Evolutionary conservation across 2,888 invertebrate genomes (phyloP).

Genomic region (Pammene aurita): DNA sequence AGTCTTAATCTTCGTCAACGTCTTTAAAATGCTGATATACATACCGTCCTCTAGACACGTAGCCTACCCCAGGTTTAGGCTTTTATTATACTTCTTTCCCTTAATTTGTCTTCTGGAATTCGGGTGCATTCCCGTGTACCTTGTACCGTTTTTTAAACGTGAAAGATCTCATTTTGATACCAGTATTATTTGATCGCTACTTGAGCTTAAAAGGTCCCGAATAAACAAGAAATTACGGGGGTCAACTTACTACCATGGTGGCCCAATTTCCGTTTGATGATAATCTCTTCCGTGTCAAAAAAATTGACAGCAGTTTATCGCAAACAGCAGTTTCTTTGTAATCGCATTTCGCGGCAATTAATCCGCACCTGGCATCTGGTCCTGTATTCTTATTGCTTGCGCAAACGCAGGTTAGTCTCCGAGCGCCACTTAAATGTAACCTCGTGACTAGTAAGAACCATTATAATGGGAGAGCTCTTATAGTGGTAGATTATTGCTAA

Average conservation of each 20-base stretch:
- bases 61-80: no score
- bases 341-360: constrained; percentile 42
- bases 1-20: no score
- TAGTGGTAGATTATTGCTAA: neutral
- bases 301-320: constrained; percentile 18
- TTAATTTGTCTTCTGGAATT: no score
- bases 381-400: neutral
- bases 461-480: neutral
- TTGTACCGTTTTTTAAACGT: no score
- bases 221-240: neutral
- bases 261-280: neutral
- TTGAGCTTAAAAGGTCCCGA: no score
- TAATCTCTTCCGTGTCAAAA: constrained; percentile 10
- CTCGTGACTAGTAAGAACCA: neutral
- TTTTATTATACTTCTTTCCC: no score
- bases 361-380: constrained; percentile 54
- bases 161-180: no score
- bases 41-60: no score
- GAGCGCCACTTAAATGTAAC: neutral
- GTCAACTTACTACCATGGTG: neutral
- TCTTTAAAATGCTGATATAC: no score
- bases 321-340: constrained; percentile 8
- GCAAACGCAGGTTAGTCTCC: neutral
- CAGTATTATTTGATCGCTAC: no score
- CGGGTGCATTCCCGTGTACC: no score